Evolutionary conservation across 2,888 invertebrate genomes (phyloP).

Genomic region (Drosophila longiperda): DNA sequence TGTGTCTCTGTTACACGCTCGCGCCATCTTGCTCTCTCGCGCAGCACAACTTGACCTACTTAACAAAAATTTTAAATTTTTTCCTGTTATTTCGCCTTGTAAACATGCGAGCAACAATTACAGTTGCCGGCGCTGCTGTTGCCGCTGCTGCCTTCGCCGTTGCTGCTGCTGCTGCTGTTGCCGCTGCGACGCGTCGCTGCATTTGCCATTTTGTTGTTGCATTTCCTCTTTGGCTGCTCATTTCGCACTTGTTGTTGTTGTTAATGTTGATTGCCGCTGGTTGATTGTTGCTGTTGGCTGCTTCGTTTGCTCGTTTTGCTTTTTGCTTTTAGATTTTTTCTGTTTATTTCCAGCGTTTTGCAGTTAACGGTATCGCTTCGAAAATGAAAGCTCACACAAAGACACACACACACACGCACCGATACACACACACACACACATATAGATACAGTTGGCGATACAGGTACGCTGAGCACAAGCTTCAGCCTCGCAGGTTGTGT

Average conservation of each 20-base stretch:
- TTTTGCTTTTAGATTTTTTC: constrained; percentile 61
- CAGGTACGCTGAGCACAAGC: constrained; percentile 36
- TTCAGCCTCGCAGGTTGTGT: constrained; percentile 67
- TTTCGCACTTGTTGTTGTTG: constrained; percentile 71
- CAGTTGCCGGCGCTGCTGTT: constrained; percentile 73
- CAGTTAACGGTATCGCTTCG: constrained; percentile 81
- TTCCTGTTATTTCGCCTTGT: constrained; percentile 84
- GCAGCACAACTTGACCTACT: constrained; percentile 84
- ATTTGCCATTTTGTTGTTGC: constrained; percentile 72
- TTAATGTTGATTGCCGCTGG: constrained; percentile 49
- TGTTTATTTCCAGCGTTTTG: constrained; percentile 63
- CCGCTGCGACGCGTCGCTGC: constrained; percentile 56
- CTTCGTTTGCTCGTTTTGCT: constrained; percentile 41
- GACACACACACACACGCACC: constrained; percentile 35
- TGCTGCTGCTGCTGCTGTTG: constrained; percentile 23
- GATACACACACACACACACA: constrained; percentile 32
- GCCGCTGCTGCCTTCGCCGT: constrained; percentile 22
- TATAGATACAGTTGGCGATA: constrained; percentile 27
- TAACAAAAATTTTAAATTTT: constrained; percentile 81
- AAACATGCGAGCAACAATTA: constrained; percentile 79
- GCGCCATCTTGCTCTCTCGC: constrained; percentile 17
- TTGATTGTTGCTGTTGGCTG: constrained; percentile 54
- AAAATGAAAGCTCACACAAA: constrained; percentile 83
- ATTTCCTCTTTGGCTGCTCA: constrained; percentile 70
- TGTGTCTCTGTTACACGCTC: constrained; percentile 19